Conservation (phyloP, 1,140 invertebrate species). For the Brachionus asplanchnoidis region DNA sequence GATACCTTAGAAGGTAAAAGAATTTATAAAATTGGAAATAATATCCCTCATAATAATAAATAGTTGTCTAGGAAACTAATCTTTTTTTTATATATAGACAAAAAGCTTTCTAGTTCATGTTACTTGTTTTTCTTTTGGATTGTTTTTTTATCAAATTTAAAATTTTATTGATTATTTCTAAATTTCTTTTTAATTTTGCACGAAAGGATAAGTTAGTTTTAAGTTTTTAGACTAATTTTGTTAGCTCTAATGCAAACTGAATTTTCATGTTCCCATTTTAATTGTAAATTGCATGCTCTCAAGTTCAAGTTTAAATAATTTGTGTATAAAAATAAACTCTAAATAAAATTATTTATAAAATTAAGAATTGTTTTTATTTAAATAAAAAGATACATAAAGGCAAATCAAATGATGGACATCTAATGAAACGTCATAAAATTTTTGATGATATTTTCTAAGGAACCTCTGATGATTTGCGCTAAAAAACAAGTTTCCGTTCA, state of each 20-base stretch:
- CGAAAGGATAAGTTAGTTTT: neutral
- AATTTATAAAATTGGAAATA: constrained; percentile 13
- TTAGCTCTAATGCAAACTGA: neutral
- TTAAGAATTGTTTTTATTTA: neutral
- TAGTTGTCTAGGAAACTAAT: constrained; percentile 30
- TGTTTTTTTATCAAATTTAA: neutral
- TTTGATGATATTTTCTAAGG: constrained; percentile 39
- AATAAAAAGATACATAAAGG: neutral
- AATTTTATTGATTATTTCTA: neutral
- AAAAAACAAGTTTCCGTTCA: neutral
- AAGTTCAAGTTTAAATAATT: neutral
- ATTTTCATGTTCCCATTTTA: neutral
- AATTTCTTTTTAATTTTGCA: neutral
- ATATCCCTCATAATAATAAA: constrained; percentile 17
- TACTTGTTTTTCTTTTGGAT: neutral
- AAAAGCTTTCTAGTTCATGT: neutral
- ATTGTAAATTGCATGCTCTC: neutral
- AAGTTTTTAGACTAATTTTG: neutral
- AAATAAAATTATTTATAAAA: neutral
- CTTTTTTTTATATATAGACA: neutral
- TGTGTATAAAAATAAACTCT: neutral
- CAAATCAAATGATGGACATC: constrained; percentile 31
- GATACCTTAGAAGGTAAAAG: neutral
- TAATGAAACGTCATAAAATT: constrained; percentile 14
- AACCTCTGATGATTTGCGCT: constrained; percentile 28